Base-by-base conservation (phyloP, 1,140 invertebrate species). In the Zaprionus gabonicus region DNA sequence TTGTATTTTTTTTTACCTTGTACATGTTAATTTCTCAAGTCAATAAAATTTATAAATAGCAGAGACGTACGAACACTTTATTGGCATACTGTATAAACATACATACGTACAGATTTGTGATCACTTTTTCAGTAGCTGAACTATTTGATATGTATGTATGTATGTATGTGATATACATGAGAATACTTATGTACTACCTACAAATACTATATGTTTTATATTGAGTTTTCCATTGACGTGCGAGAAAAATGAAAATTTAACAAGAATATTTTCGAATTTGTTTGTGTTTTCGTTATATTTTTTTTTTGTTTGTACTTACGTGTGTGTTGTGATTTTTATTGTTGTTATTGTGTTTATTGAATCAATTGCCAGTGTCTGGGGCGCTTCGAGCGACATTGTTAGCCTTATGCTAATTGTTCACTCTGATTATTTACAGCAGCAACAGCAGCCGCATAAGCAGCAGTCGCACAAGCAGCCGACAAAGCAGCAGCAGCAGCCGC, bases 221-320 rank as follows among this genome's bases (percentile, higher is more conserved):
- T 71, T 76, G 63, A 76, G 66, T 58, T 76, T 71, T 76, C 55
- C 60, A 71, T 58, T 76, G 73, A 71, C 73, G 62, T 68, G 67
- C 70, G 77, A 76, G 77, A 81, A 86, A 86, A 86, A 84, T 82
- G 82, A 79, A 81, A 85, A 71, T 81, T 71, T 83, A 82, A 82
- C 69, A 78, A 82, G 71, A 78, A 58, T 71, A 69, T 75, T 79
- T 82, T 28, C 53, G 53, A 73, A 27, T 65, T 36, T 27, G 46
- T 31, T 64, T 80, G 72, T 55, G 38, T 76, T 36, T 70, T 44
- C 23, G 27, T 62, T 56, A 12, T 46, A 34, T 53, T 36, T 57
- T 31, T 31, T 28, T 57, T 55, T 49, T 70, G 53, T 34, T 36
- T 25, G 17, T 46, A 12, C 3, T 23, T 66, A 23, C 65, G 28